phyloP scores from a whole-genome alignment of 1,140 invertebrate species.

The Pseudomyrmex pallidus region DNA sequence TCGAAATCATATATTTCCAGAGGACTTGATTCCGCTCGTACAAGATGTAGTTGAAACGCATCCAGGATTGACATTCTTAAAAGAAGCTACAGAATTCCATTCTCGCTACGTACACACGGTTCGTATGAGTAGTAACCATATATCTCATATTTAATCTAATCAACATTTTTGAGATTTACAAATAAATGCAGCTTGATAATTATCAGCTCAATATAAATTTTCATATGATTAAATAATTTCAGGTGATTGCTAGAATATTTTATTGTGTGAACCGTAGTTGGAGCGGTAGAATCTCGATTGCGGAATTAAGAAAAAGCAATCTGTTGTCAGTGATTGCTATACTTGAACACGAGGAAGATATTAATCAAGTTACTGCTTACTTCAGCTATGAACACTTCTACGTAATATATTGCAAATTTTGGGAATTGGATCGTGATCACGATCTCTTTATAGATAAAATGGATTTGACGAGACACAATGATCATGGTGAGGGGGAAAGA shows the following conservation, averaged over 20 bases:
- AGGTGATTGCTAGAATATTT: conserved; percentile 99
- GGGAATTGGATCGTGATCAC: conserved; percentile 99
- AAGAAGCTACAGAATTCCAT: conserved; percentile 99
- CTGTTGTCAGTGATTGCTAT: conserved; percentile 91
- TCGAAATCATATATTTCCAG: conserved; percentile 89
- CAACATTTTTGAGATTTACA: neutral
- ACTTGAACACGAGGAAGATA: conserved; percentile 97
- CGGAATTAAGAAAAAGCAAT: conserved; percentile 96
- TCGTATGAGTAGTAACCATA: conserved; percentile 81
- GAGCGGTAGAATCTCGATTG: conserved; percentile 95
- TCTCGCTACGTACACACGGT: conserved; percentile 99
- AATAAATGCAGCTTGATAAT: neutral
- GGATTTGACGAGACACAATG: conserved; percentile 97
- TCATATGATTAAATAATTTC: conserved; percentile 28
- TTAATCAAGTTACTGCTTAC: conserved; percentile 98
- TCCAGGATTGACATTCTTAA: conserved; percentile 98
- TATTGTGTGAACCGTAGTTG: conserved; percentile 99
- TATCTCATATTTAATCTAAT: neutral
- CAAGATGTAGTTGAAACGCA: conserved; percentile 99
- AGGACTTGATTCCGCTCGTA: conserved; percentile 96
- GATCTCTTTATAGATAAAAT: conserved; percentile 98
- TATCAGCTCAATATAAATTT: neutral
- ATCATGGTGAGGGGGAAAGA: conserved; percentile 94
- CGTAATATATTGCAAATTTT: conserved; percentile 99
- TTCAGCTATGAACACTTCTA: conserved; percentile 99